Base-by-base conservation (phyloP, 2,113 vertebrate species). In the Heteronetta atricapilla region DNA sequence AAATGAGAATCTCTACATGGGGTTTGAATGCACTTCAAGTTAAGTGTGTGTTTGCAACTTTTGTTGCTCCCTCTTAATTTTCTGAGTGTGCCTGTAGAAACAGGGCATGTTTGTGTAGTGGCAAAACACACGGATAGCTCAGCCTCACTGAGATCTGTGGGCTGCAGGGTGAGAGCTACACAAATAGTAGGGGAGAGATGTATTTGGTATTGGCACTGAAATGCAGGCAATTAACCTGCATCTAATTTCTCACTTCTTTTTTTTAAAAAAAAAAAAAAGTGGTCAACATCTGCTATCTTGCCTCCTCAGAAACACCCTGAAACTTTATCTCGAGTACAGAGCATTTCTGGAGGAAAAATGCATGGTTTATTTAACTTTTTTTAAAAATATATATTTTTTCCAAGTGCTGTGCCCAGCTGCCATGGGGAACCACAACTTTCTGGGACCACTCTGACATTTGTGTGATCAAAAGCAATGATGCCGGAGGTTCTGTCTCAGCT, bases 1-100 rank as follows among this genome's bases (percentile, higher is more conserved):
- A 93, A 97, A 94, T 96, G 86, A 93, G 86, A 93, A 93, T 94
- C 90, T 95, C 96, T 94, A 84, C 81, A 60, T 92, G 89, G 70
- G 86, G 86, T 55, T 93, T 93, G 86, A 95, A 94, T 89, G 56
- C 58, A 68, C 73, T 95, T 95, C 81, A 79, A 88, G 40, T 88
- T 73, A 88, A 96, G 83, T 46, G 72, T 52, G 40, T 96, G 90
- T 97, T 92, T 93, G 73, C 86, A 88, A 84, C 69, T 95, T 93
- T 29, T 89, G 83, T 97, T 95, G 94, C 86, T 95, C 66, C 56
- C 63, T 94, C 66, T 95, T 96, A 93, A 82, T 97, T 95, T 93
- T 93, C 69, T 0, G 1, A 82, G 53, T 48, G 36, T 84, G 69
- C 56, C 92, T 72, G 76, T 58, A 75, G 83, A 92, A 93, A 55